phyloP scores from a whole-genome alignment of 2,888 invertebrate genomes.

The Onchidella celtica region DNA sequence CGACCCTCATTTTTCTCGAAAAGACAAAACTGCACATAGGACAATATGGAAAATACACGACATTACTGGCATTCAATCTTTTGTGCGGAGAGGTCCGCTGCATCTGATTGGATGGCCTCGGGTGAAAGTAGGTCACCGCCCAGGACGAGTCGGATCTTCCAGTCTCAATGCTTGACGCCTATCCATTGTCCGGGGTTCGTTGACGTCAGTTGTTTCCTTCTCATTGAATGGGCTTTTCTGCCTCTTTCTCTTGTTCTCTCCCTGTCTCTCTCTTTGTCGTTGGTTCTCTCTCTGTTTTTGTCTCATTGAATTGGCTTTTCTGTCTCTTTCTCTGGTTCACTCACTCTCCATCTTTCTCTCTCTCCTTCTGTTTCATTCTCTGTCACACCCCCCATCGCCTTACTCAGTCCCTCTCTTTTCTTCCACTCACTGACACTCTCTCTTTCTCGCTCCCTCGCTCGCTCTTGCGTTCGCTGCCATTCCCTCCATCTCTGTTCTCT shows the following conservation, averaged over 20 bases:
- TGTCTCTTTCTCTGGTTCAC: not conserved
- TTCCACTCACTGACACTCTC: not conserved
- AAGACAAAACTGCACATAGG: no score
- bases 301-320: not conserved
- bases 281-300: constrained; percentile 1
- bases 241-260: not conserved
- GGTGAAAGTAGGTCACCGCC: no score
- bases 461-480: not conserved
- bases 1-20: no score
- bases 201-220: no score
- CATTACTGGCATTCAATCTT: no score
- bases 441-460: not conserved
- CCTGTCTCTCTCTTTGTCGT: not conserved
- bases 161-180: no score
- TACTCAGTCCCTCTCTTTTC: not conserved
- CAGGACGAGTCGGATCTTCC: no score
- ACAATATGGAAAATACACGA: no score
- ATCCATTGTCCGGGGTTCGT: no score
- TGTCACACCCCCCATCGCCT: not conserved
- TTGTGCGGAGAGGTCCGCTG: no score
- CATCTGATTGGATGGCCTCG: no score
- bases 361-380: not conserved
- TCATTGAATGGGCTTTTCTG: no score
- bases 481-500: not conserved
- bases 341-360: not conserved